These are phyloP conservation scores for Monoplex corrugatus DNA, from an alignment of 2,888 invertebrate genomes.

Conservation along the genomic window DNA sequence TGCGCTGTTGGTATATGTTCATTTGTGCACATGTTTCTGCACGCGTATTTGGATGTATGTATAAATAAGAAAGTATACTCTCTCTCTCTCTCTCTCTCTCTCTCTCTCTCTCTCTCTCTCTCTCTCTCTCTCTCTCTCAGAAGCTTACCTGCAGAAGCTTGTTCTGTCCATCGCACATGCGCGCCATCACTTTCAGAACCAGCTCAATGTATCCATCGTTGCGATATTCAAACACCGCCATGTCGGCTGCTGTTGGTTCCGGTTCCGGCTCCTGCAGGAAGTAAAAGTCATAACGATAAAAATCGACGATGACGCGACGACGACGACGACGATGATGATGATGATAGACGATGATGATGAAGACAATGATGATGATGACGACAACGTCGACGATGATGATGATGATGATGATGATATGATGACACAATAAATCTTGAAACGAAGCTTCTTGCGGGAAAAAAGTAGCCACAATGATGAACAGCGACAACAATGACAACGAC, in stretches of 20 bases:
- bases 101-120: neutral
- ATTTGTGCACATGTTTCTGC: neutral
- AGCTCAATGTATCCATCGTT: slow-evolving; percentile 81
- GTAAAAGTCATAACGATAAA: too few species aligned
- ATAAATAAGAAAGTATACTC: too few species aligned
- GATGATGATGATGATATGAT: neutral
- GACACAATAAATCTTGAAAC: too few species aligned
- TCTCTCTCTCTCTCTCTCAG: slow-evolving; percentile 7
- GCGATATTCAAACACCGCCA: slow-evolving; percentile 69
- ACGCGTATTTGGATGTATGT: neutral
- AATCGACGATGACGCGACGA: too few species aligned
- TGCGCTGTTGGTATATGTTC: too few species aligned
- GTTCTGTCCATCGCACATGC: slow-evolving; percentile 81
- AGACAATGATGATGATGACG: too few species aligned
- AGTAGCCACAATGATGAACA: too few species aligned
- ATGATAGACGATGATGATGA: neutral
- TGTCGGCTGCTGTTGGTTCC: slow-evolving; percentile 44
- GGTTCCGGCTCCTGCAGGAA: slow-evolving; percentile 56
- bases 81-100: neutral
- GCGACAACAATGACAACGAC: too few species aligned
- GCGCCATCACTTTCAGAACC: slow-evolving; percentile 80
- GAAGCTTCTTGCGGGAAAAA: too few species aligned
- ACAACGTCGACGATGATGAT: neutral
- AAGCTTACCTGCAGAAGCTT: slow-evolving; percentile 77
- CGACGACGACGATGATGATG: too few species aligned